Conservation (phyloP, 2,113 vertebrate genomes). For the western clawed frog (Xenopus tropicalis) region UCB_Xtro_10.0 CM004445.2:57195001-57195500, state of each 20-base stretch:
- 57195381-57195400: too few species aligned
- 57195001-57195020: background rate
- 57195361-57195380: too few species aligned
- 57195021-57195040: background rate
- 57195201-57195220: constrained; percentile 13
- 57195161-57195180: background rate
- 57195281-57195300: too few species aligned
- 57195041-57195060: constrained; percentile 33
- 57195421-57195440: too few species aligned
- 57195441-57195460: too few species aligned
- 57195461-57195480: too few species aligned
- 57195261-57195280: too few species aligned
- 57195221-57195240: constrained; percentile 11
- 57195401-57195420: too few species aligned
- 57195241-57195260: background rate
- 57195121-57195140: constrained; percentile 24
- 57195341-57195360: too few species aligned
- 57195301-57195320: too few species aligned
- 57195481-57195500: too few species aligned
- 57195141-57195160: constrained; percentile 13
- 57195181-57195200: constrained; percentile 1
- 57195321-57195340: too few species aligned
- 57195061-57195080: constrained; percentile 7
- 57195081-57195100: constrained; percentile 10
- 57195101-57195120: constrained; percentile 20